These are phyloP conservation scores for Gymnorhina tibicen DNA, from an alignment of 2,113 vertebrate species.

Conservation along the genomic window DNA sequence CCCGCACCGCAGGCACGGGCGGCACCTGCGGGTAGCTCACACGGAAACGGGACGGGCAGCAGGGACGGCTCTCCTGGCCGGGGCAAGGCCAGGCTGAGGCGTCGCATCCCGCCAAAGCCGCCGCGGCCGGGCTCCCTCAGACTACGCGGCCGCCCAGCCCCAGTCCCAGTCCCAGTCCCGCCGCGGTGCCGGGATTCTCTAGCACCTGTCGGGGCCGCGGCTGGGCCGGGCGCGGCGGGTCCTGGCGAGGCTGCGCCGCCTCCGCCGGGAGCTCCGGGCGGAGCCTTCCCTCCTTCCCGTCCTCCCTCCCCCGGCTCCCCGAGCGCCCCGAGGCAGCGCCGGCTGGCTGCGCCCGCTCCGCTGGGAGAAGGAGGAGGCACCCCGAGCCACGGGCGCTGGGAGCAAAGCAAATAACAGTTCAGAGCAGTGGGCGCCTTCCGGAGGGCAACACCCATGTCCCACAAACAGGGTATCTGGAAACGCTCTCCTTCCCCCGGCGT, in stretches of 20 bases:
- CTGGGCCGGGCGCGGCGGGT: neutral
- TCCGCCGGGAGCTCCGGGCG: constrained; percentile 48
- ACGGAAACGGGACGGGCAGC: neutral
- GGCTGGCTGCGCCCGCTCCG: neutral
- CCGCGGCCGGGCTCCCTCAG: neutral
- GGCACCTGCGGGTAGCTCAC: neutral
- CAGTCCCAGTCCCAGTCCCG: too few species aligned
- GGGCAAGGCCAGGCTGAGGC: neutral
- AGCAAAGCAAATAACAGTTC: neutral
- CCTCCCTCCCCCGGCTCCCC: constrained; percentile 17
- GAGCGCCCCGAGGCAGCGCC: constrained; percentile 20
- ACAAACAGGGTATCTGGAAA: constrained; percentile 46
- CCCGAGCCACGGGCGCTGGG: neutral
- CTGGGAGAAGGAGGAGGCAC: constrained; percentile 10
- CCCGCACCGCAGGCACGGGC: neutral
- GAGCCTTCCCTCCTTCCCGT: constrained; percentile 18
- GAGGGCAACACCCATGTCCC: constrained; percentile 48
- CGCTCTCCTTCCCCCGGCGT: neutral
- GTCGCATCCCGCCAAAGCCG: too few species aligned
- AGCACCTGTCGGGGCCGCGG: neutral
- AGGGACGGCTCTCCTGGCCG: too few species aligned
- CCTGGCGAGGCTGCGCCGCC: constrained; percentile 1
- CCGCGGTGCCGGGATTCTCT: neutral
- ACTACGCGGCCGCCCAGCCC: too few species aligned
- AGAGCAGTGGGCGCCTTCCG: neutral